A percentile compares a stretch with the other conserved stretches of the same genome.
Evolutionary conservation across 1,140 invertebrate species (phyloP).

Genomic region (Heliconius nattereri): DNA sequence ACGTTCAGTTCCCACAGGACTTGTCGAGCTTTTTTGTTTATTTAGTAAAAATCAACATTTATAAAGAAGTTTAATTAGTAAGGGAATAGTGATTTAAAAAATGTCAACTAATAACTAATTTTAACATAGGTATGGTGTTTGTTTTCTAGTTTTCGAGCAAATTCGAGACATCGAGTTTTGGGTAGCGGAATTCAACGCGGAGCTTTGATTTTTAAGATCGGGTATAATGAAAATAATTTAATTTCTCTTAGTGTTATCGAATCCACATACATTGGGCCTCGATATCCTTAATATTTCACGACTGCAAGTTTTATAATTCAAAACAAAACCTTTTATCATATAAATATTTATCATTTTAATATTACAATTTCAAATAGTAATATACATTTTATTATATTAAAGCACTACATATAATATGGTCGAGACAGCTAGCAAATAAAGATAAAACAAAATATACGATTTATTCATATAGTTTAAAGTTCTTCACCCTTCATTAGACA

Average conservation of each 20-base stretch:
- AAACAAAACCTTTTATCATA: background rate
- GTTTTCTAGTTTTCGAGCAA: too few relatives aligned
- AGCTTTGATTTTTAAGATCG: too few relatives aligned
- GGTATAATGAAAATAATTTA: too few relatives aligned
- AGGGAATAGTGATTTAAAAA: background rate
- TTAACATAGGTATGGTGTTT: too few relatives aligned
- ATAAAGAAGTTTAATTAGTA: background rate
- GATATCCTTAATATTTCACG: background rate
- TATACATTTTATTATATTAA: background rate
- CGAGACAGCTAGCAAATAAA: conserved; percentile 1
- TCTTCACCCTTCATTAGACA: conserved; percentile 34
- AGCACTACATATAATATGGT: background rate
- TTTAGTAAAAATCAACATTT: background rate
- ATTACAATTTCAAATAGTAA: background rate
- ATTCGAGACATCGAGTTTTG: too few relatives aligned
- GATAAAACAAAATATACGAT: background rate
- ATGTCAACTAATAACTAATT: background rate
- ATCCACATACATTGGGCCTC: background rate
- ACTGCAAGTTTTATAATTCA: background rate
- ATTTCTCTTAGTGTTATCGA: background rate
- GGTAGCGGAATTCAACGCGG: too few relatives aligned
- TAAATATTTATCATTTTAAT: background rate
- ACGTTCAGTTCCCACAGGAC: background rate
- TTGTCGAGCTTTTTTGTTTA: background rate
- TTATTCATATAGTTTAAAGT: conserved; percentile 11